A percentile compares a stretch with the other conserved stretches of the same genome.
Evolutionary conservation across 2,113 vertebrate species (phyloP).

Genomic region (Columba livia): DNA sequence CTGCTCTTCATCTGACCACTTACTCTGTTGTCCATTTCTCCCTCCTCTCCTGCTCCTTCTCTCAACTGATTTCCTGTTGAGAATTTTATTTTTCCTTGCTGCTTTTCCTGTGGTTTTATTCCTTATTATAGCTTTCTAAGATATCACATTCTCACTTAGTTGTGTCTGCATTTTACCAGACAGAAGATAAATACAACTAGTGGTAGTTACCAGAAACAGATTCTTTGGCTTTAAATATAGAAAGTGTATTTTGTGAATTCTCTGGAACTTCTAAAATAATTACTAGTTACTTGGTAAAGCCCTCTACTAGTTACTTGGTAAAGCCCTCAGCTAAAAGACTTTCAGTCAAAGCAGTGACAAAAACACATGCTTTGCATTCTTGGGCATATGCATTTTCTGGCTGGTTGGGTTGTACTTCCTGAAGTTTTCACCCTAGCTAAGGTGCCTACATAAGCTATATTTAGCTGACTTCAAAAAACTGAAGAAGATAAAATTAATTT

Average conservation of each 20-base stretch:
- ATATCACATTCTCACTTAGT: not conserved
- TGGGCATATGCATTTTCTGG: not conserved
- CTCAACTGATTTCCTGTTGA: not conserved
- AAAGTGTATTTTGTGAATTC: not conserved
- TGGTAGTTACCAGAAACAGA: not conserved
- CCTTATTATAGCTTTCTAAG: not conserved
- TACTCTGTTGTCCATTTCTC: not conserved
- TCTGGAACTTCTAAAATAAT: not conserved
- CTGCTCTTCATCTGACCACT: not conserved
- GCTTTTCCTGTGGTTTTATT: not conserved
- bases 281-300: not conserved
- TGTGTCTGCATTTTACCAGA: not conserved
- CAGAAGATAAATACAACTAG: not conserved
- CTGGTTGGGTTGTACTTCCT: not conserved
- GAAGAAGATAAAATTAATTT: not conserved
- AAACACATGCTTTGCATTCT: not conserved
- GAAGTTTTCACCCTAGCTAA: not conserved
- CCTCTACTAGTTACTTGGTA: not conserved
- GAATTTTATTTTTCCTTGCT: not conserved
- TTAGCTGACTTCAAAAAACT: not conserved
- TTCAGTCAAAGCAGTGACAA: not conserved
- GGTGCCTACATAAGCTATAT: not conserved
- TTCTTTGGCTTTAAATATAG: not conserved
- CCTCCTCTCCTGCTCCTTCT: not conserved
- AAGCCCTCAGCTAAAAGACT: not conserved